These are phyloP conservation scores for Molanna angustata DNA, from an alignment of 2,888 invertebrate species.

Conservation along the genomic window DNA sequence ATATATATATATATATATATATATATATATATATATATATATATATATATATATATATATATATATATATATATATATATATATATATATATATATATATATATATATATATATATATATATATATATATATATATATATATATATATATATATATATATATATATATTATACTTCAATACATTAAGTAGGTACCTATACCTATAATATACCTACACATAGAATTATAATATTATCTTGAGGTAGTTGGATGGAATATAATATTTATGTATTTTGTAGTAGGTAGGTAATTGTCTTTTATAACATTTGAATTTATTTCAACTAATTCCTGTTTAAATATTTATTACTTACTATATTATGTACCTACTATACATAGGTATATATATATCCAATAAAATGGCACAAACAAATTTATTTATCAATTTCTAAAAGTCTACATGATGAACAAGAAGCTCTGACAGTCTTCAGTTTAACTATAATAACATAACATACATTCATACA, in stretches of 20 bases:
- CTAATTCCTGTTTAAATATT: constrained; percentile 12
- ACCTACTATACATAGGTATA: too few species aligned
- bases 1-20: too few species aligned
- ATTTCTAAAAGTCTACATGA: constrained; percentile 27
- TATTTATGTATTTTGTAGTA: constrained; percentile 14
- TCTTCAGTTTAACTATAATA: constrained; percentile 31
- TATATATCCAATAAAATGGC: constrained; percentile 31
- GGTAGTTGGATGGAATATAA: constrained; percentile 33
- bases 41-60: too few species aligned
- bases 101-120: too few species aligned
- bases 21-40: too few species aligned
- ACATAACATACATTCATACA: too few species aligned
- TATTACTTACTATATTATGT: too few species aligned
- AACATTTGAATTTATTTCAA: constrained; percentile 12
- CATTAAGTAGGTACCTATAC: too few species aligned
- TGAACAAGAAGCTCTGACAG: constrained; percentile 31
- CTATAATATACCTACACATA: too few species aligned
- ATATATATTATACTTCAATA: neutral
- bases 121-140: neutral
- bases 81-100: too few species aligned
- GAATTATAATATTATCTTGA: constrained; percentile 31
- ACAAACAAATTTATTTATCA: constrained; percentile 29
- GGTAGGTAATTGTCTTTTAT: constrained; percentile 20
- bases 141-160: neutral
- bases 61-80: too few species aligned